These are phyloP conservation scores for Hydroisotoma schaefferi DNA, from an alignment of 2,888 invertebrate genomes.

Conservation along the genomic window DNA sequence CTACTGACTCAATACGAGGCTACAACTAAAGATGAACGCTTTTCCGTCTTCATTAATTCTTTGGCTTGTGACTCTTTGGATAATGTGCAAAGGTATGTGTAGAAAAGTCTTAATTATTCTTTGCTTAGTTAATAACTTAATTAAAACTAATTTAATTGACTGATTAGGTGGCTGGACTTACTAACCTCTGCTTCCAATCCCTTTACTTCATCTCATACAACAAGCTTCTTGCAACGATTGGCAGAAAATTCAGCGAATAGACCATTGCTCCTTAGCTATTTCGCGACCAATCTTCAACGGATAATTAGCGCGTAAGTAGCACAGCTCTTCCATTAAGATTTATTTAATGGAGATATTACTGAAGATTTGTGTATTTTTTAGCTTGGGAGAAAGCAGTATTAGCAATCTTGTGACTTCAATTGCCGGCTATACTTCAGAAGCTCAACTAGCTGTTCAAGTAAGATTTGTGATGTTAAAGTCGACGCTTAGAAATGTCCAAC, in stretches of 20 bases:
- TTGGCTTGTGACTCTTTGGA: constrained; percentile 10
- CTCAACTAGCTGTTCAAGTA: not conserved
- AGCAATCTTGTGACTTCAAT: not conserved
- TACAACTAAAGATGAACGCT: not conserved
- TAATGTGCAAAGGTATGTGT: too few species aligned
- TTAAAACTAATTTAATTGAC: not conserved
- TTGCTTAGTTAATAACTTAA: too few species aligned
- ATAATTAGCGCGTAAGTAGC: not conserved
- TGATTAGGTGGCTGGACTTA: not conserved
- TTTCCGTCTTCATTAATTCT: constrained; percentile 7
- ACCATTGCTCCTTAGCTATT: not conserved
- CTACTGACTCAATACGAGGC: not conserved
- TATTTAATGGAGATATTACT: too few species aligned
- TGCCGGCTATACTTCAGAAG: not conserved
- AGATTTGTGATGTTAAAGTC: too few species aligned
- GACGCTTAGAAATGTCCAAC: too few species aligned
- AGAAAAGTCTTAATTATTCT: too few species aligned
- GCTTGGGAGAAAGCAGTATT: not conserved
- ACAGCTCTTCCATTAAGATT: too few species aligned
- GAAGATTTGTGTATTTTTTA: not conserved
- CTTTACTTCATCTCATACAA: not conserved
- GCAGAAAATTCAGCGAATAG: not conserved
- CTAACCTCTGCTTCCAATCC: not conserved
- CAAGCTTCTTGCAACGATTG: constrained; percentile 7
- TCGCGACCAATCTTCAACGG: not conserved